phyloP scores from a whole-genome alignment of 2,113 vertebrate species.

The Pseudonaja textilis region DNA sequence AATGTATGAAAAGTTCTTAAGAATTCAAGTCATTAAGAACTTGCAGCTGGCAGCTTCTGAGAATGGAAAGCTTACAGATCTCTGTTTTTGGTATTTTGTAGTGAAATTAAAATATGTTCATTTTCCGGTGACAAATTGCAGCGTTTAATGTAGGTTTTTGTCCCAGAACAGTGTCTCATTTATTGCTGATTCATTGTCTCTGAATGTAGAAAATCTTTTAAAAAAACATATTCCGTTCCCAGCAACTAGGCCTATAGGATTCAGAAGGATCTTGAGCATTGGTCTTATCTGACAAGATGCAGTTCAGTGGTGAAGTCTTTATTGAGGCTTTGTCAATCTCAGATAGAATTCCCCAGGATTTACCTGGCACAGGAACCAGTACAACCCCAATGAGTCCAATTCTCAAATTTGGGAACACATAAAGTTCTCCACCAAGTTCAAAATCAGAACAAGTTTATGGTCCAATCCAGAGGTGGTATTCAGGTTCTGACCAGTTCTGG shows the following conservation, averaged over 20 bases:
- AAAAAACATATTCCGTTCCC: not conserved
- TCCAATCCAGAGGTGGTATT: too few species aligned
- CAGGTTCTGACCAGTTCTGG: too few species aligned
- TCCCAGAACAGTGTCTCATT: not conserved
- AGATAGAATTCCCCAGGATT: too few species aligned
- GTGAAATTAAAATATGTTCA: not conserved
- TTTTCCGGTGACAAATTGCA: slow-evolving; percentile 30
- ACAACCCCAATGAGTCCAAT: too few species aligned
- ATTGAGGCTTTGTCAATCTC: too few species aligned
- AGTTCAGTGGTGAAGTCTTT: too few species aligned
- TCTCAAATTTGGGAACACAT: too few species aligned
- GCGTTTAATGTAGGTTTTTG: not conserved
- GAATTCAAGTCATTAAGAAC: slow-evolving; percentile 19
- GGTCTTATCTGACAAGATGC: too few species aligned
- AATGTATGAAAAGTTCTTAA: slow-evolving; percentile 1
- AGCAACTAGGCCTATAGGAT: not conserved
- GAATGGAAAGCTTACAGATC: slow-evolving; percentile 12
- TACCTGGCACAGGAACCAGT: too few species aligned
- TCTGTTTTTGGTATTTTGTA: slow-evolving; percentile 10
- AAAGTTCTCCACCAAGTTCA: too few species aligned
- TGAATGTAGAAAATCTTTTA: not conserved
- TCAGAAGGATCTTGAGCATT: too few species aligned
- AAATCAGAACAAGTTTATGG: too few species aligned
- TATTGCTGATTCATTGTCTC: not conserved
- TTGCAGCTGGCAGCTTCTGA: not conserved